phyloP scores from a whole-genome alignment of 2,113 vertebrate species.

The Odobenus rosmarus region DNA sequence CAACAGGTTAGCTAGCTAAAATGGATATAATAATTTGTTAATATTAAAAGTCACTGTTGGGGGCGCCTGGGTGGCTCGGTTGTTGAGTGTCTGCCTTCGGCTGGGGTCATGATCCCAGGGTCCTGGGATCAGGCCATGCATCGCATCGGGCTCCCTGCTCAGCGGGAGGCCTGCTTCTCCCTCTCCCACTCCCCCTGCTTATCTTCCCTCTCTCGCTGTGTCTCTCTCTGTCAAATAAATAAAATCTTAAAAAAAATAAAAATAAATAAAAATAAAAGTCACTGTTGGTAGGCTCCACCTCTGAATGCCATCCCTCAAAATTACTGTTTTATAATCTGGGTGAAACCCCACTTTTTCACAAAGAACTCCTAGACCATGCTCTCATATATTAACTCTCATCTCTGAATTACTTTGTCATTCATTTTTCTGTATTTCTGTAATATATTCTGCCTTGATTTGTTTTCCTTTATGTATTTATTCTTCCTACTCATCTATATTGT shows the following conservation, averaged over 20 bases:
- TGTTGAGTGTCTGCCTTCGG: no score
- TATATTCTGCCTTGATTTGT: not conserved
- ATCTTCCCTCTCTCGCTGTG: no score
- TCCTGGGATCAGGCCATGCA: no score
- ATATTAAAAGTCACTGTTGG: not conserved
- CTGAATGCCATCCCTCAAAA: not conserved
- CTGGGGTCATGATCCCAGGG: no score
- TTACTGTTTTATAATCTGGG: not conserved
- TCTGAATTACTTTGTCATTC: not conserved
- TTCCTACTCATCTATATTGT: not conserved
- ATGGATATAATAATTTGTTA: not conserved
- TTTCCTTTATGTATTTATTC: not conserved
- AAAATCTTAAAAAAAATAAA: no score
- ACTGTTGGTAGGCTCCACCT: not conserved
- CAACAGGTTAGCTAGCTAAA: not conserved
- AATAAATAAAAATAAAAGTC: not conserved
- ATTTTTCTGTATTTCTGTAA: not conserved
- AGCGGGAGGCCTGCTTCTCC: no score
- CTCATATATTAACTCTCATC: not conserved
- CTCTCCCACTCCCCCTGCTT: no score
- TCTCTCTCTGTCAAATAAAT: no score
- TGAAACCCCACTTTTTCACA: not conserved
- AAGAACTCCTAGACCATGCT: not conserved
- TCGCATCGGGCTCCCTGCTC: no score
- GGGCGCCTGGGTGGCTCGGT: no score